Base-by-base conservation (phyloP, 2,113 vertebrate species). In the Cromileptes altivelis region DNA sequence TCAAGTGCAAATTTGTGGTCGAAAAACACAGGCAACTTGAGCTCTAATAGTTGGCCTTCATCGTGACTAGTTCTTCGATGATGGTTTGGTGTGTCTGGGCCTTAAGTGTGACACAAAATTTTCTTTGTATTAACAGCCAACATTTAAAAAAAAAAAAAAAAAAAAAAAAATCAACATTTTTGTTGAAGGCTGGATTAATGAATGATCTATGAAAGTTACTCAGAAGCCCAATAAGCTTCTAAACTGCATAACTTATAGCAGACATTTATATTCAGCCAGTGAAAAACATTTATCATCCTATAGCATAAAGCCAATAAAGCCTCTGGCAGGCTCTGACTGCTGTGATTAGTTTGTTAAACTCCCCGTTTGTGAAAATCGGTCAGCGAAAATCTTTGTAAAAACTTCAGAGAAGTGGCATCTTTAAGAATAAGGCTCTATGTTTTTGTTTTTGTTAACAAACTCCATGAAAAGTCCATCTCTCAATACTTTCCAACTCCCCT, bases 281-380 rank as follows among this genome's bases (percentile, higher is more conserved):
- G 60, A 71, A 70, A 62, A 64, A 25, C 42, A 82, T 78, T 63
- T 33, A 42, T 57, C 61, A 68, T 61, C 49, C 40, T 30, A 23
- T 17, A 75, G 49, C 8, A 12, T 19, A n/a, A 6, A 63, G 47
- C 40, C 21, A 73, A 69, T 75, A 76, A 75, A 62, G 56, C 71
- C 21, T 67, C 68, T 30, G 4, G 67, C 81, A 61, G 73, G 73
- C 68, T 75, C 63, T 69, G 25, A 55, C 62, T 63, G 40, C 71
- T 62, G 62, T 77, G 56, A 86, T 75, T 71, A 62, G 45, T 61
- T 83, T 70, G 37, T 18, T 15, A 15, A 7, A 1, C 42, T 64
- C 37, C 7, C 6, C 65, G 23, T 65, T 70, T 69, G 47, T 45
- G 18, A 55, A 79, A 19, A 76, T 45, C 21, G 23, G 4, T 74